phyloP scores from a whole-genome alignment of 1,140 invertebrate species.

The Atta texana region DNA sequence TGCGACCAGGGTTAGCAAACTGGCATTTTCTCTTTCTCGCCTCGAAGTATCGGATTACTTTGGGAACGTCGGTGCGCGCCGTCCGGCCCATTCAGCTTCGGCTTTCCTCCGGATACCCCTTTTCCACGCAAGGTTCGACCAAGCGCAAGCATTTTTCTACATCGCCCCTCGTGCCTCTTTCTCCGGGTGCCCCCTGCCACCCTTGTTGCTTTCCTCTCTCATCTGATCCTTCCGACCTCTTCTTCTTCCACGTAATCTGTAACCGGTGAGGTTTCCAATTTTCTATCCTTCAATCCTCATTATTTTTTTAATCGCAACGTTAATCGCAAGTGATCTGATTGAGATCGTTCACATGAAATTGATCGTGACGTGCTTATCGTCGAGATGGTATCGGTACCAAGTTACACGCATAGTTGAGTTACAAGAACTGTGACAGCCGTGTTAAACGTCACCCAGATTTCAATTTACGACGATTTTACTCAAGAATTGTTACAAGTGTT shows the following conservation, averaged over 20 bases:
- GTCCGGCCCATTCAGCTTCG: constrained; percentile 72
- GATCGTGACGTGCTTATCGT: not conserved
- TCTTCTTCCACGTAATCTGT: constrained; percentile 4
- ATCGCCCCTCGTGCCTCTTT: not conserved
- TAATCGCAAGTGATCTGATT: not conserved
- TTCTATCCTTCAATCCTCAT: constrained; percentile 21
- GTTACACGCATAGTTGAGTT: not conserved
- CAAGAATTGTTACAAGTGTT: not conserved
- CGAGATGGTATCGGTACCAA: not conserved
- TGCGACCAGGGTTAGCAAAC: constrained; percentile 83
- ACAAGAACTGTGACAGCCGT: not conserved
- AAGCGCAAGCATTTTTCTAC: constrained; percentile 50
- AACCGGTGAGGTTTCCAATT: not conserved
- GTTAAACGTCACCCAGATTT: not conserved
- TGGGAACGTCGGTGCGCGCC: constrained; percentile 64
- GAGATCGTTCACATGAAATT: not conserved
- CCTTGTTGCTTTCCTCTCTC: not conserved
- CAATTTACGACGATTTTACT: not conserved
- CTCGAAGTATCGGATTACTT: constrained; percentile 83
- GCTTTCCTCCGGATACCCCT: constrained; percentile 66
- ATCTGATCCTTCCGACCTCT: not conserved
- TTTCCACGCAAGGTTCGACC: constrained; percentile 60
- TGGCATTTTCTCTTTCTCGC: constrained; percentile 76
- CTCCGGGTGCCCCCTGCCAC: not conserved
- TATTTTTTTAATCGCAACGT: not conserved